Percentiles rank a stretch among this genome's conserved stretches.
phyloP scores from a whole-genome alignment of 2,888 invertebrate genomes.

The Achlya flavicornis region DNA sequence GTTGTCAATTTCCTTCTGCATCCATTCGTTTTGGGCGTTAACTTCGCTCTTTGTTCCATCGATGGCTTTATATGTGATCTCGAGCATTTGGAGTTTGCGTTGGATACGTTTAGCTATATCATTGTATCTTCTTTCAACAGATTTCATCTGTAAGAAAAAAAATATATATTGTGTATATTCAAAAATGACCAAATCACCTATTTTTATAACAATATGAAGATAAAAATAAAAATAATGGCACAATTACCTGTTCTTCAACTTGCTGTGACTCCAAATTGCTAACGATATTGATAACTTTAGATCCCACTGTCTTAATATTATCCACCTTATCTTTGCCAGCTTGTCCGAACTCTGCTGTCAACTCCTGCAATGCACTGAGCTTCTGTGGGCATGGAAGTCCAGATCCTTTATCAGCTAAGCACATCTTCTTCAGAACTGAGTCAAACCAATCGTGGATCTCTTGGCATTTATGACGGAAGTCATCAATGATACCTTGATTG shows the following conservation, averaged over 20 bases:
- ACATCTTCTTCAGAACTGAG: conserved; percentile 90
- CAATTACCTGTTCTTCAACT: conserved; percentile 91
- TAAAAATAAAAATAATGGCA: not conserved
- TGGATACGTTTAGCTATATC: conserved; percentile 93
- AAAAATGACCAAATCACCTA: not conserved
- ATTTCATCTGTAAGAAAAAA: conserved; percentile 85
- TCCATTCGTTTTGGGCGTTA: conserved; percentile 90
- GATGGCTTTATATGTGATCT: conserved; percentile 92
- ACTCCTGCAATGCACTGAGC: conserved; percentile 88
- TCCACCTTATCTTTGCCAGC: conserved; percentile 89
- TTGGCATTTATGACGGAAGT: conserved; percentile 89
- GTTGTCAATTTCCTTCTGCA: conserved; percentile 88
- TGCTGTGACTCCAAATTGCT: conserved; percentile 95
- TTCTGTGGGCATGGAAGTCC: conserved; percentile 92
- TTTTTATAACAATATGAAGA: not conserved
- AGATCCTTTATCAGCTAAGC: conserved; percentile 92
- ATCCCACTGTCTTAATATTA: conserved; percentile 87
- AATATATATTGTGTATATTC: conserved; percentile 9
- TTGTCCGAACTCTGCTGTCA: conserved; percentile 89
- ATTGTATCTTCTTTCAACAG: conserved; percentile 91
- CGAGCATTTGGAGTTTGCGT: conserved; percentile 92
- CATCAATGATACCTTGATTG: conserved; percentile 90
- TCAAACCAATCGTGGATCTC: conserved; percentile 93
- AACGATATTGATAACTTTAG: conserved; percentile 90
- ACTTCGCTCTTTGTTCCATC: conserved; percentile 92